These are phyloP conservation scores for Sphinx pinastri DNA, from an alignment of 2,888 invertebrate species.

Conservation along the genomic window DNA sequence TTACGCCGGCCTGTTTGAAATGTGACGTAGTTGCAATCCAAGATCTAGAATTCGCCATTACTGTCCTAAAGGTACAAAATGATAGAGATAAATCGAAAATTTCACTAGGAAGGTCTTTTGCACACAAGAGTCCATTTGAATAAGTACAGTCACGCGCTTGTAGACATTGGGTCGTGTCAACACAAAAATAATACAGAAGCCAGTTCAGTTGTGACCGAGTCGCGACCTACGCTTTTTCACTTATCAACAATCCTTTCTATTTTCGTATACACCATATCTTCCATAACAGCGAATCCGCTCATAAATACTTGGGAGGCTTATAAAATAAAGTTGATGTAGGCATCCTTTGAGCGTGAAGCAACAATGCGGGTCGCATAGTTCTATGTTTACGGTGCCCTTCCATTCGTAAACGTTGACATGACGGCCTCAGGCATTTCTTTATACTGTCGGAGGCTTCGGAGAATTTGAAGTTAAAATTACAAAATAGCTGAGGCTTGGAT, in stretches of 20 bases:
- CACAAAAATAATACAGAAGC: too few species aligned
- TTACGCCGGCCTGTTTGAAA: too few species aligned
- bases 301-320: slow-evolving; percentile 11
- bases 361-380: slow-evolving; percentile 18
- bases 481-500: neutral
- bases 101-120: too few species aligned
- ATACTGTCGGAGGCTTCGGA: neutral
- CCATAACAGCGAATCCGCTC: slow-evolving; percentile 3
- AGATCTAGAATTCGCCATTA: too few species aligned
- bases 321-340: slow-evolving; percentile 19
- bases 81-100: too few species aligned
- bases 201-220: too few species aligned
- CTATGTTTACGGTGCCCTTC: neutral
- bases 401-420: slow-evolving; percentile 16
- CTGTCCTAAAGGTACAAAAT: too few species aligned
- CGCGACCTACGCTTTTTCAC: too few species aligned
- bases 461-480: slow-evolving; percentile 7
- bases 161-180: too few species aligned
- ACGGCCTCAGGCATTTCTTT: slow-evolving; percentile 9
- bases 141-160: too few species aligned
- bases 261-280: neutral
- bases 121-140: too few species aligned
- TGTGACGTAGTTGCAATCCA: too few species aligned
- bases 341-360: slow-evolving; percentile 11
- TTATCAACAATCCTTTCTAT: neutral